phyloP scores from a whole-genome alignment of 2,888 invertebrate genomes.

The Pollenia amentaria region DNA sequence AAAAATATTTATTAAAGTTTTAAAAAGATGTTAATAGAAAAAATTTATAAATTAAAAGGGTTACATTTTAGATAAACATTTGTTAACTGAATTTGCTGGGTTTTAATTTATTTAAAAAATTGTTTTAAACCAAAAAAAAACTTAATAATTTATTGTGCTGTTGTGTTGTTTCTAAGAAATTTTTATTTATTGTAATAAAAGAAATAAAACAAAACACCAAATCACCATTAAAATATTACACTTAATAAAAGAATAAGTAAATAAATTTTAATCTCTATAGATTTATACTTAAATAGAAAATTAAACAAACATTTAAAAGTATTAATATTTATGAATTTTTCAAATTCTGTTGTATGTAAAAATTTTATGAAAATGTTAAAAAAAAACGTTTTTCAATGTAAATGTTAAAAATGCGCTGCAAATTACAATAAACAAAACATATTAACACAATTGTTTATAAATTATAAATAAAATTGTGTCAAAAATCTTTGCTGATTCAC shows the following conservation, averaged over 20 bases:
- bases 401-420: conserved; percentile 78
- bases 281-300: conserved; percentile 39
- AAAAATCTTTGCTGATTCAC: too few relatives aligned
- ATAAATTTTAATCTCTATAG: conserved; percentile 13
- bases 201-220: conserved; percentile 57
- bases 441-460: conserved; percentile 16
- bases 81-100: conserved; percentile 74
- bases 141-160: conserved; percentile 73
- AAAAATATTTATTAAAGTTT: conserved; percentile 2
- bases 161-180: conserved; percentile 55
- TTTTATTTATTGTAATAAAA: conserved; percentile 34
- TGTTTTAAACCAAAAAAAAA: conserved; percentile 19
- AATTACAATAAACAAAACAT: conserved; percentile 69
- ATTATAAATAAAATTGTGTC: too few relatives aligned
- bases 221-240: conserved; percentile 59
- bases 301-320: conserved; percentile 23
- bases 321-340: neutral
- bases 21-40: conserved; percentile 50
- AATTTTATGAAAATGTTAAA: conserved; percentile 32
- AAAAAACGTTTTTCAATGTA: conserved; percentile 35
- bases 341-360: conserved; percentile 4
- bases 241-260: conserved; percentile 35
- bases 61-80: conserved; percentile 77
- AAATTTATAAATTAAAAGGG: conserved; percentile 72
- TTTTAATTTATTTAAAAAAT: conserved; percentile 58